Percentiles rank a stretch among this genome's conserved stretches.
Conservation (phyloP, 2,113 vertebrate species). For the Elephas maximus region DNA sequence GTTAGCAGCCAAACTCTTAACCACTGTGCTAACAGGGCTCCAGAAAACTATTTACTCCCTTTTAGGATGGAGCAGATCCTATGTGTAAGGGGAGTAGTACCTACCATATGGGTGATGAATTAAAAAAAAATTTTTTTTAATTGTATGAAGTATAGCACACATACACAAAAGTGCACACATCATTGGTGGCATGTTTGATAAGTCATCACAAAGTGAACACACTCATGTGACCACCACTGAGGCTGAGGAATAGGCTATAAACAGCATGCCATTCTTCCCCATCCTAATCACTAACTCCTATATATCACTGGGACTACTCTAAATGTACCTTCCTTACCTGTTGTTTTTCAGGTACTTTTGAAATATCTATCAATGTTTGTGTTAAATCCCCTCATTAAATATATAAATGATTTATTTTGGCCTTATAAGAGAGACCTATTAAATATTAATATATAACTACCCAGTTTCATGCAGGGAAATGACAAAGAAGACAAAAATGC, state of each 20-base stretch:
- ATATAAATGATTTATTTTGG: background rate
- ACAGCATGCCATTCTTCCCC: too few relatives aligned
- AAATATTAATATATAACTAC: background rate
- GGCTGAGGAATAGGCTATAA: background rate
- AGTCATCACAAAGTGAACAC: background rate
- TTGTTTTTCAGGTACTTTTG: background rate
- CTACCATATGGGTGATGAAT: background rate
- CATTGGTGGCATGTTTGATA: background rate
- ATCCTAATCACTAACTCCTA: fast-evolving
- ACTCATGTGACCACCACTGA: fast-evolving
- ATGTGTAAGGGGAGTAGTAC: background rate
- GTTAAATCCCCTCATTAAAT: background rate
- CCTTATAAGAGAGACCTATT: background rate
- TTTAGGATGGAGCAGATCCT: too few relatives aligned
- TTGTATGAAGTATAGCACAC: background rate
- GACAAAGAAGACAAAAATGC: too few relatives aligned
- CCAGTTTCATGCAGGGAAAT: background rate
- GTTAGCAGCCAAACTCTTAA: too few relatives aligned
- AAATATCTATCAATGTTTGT: background rate
- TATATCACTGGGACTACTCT: background rate
- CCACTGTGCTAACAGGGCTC: too few relatives aligned
- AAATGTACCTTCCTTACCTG: background rate
- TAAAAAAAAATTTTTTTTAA: background rate
- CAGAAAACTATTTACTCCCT: background rate
- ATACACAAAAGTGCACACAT: too few relatives aligned